Evolutionary conservation across 1,140 invertebrate genomes (phyloP).

Genomic region (Eulimnadia texana): DNA sequence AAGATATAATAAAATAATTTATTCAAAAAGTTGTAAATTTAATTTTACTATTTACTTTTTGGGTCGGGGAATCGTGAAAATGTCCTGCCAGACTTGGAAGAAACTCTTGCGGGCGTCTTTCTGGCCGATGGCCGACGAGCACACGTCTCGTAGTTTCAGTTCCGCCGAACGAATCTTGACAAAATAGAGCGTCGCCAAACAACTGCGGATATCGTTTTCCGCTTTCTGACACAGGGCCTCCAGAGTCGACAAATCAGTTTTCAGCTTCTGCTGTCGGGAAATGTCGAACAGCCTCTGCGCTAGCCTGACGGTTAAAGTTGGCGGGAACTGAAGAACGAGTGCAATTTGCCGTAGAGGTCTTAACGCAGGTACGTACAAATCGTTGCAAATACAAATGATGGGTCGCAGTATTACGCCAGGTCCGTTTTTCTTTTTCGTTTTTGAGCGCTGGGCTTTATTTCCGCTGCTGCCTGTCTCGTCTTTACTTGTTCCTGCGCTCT

Average conservation of each 20-base stretch:
- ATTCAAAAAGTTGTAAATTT: not conserved
- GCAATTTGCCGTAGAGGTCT: slow-evolving; percentile 53
- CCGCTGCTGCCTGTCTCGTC: not conserved
- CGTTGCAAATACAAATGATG: slow-evolving; percentile 94
- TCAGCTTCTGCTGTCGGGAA: slow-evolving; percentile 46
- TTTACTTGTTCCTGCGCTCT: slow-evolving; percentile 25
- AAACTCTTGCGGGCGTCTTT: slow-evolving; percentile 76
- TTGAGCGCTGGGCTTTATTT: slow-evolving; percentile 5
- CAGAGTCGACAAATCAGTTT: slow-evolving; percentile 51
- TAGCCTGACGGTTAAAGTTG: slow-evolving; percentile 37
- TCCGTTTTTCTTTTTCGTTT: slow-evolving; percentile 34
- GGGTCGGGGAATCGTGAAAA: slow-evolving; percentile 49
- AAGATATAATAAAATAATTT: not conserved
- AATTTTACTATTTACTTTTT: slow-evolving; percentile 18
- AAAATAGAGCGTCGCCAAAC: slow-evolving; percentile 72
- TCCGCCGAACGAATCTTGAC: slow-evolving; percentile 35
- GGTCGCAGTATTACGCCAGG: slow-evolving; percentile 50
- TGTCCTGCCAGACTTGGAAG: slow-evolving; percentile 62
- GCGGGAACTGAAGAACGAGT: slow-evolving; percentile 41
- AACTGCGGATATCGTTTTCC: slow-evolving; percentile 73
- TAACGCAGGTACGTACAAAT: slow-evolving; percentile 73
- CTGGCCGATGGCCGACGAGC: slow-evolving; percentile 53
- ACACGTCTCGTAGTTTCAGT: slow-evolving; percentile 47
- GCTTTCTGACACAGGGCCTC: slow-evolving; percentile 62
- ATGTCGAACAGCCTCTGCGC: slow-evolving; percentile 53